Evolutionary conservation across 2,888 invertebrate genomes (phyloP).

Genomic region (Bruchidius siliquastri): DNA sequence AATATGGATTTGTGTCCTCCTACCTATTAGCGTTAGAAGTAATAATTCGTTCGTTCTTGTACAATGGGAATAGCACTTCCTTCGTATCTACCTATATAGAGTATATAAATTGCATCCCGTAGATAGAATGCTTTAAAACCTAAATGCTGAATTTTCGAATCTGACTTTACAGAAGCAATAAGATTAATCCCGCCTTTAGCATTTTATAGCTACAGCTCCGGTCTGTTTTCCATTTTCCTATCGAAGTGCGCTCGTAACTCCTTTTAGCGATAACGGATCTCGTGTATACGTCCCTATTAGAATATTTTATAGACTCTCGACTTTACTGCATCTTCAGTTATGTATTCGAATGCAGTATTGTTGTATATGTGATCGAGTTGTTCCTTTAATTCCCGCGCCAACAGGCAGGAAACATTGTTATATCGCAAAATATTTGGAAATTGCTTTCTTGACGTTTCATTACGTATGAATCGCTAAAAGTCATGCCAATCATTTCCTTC

Average conservation of each 20-base stretch:
- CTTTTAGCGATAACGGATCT: not conserved
- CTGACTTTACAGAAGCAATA: not conserved
- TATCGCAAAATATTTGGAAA: no score
- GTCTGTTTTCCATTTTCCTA: not conserved
- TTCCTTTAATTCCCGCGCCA: no score
- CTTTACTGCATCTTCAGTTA: not conserved
- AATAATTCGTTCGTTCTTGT: not conserved
- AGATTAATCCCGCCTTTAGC: not conserved
- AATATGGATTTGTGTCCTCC: no score
- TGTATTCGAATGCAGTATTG: not conserved
- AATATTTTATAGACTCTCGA: not conserved
- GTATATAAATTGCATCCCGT: not conserved
- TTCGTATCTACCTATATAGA: not conserved
- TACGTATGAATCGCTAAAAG: no score
- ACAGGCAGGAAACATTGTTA: no score
- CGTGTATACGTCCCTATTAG: not conserved
- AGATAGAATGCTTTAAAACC: not conserved
- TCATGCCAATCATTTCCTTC: no score
- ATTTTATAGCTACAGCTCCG: not conserved
- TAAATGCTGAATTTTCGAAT: not conserved
- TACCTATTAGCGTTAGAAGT: no score
- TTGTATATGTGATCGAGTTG: no score
- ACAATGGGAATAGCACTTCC: not conserved
- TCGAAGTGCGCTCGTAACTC: not conserved
- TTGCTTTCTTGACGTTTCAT: no score